Conservation (phyloP, 2,113 vertebrate genomes). For the Austrofundulus limnaeus region DNA sequence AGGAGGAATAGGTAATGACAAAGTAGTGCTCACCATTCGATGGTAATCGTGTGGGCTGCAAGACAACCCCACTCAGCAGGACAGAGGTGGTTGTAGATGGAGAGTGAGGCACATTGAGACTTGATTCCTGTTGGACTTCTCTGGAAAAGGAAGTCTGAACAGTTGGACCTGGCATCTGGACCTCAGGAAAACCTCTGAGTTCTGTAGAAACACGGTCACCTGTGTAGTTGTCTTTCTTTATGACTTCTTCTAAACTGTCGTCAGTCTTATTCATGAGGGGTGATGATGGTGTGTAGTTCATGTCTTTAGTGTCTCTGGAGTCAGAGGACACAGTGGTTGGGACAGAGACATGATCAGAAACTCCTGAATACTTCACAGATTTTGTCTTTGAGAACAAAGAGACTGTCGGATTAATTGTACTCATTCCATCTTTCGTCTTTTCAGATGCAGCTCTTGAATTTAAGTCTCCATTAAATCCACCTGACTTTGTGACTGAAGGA, state of each 20-base stretch:
- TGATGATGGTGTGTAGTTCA: constrained; percentile 50
- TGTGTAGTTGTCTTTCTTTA: constrained; percentile 55
- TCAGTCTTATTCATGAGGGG: constrained; percentile 41
- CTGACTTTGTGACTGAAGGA: constrained; percentile 10
- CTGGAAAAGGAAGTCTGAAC: constrained; percentile 74
- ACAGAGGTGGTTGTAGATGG: constrained; percentile 63
- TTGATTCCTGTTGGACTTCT: constrained; percentile 75
- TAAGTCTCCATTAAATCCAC: background rate
- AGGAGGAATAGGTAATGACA: constrained; percentile 83
- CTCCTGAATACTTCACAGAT: background rate
- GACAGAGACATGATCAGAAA: constrained; percentile 7
- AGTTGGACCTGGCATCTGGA: constrained; percentile 65
- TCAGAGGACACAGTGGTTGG: background rate
- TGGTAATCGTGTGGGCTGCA: constrained; percentile 84
- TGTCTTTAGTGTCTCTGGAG: constrained; percentile 29
- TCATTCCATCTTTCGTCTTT: background rate
- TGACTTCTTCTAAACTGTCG: constrained; percentile 26
- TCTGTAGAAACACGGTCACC: constrained; percentile 44
- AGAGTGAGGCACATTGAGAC: constrained; percentile 64
- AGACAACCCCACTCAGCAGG: constrained; percentile 74
- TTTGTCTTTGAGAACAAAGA: constrained; percentile 6
- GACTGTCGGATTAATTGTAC: background rate
- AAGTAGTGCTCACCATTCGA: constrained; percentile 92
- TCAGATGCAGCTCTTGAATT: constrained; percentile 9
- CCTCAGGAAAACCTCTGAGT: constrained; percentile 59